phyloP scores from a whole-genome alignment of 2,888 invertebrate species.

The Maniola hyperantus region DNA sequence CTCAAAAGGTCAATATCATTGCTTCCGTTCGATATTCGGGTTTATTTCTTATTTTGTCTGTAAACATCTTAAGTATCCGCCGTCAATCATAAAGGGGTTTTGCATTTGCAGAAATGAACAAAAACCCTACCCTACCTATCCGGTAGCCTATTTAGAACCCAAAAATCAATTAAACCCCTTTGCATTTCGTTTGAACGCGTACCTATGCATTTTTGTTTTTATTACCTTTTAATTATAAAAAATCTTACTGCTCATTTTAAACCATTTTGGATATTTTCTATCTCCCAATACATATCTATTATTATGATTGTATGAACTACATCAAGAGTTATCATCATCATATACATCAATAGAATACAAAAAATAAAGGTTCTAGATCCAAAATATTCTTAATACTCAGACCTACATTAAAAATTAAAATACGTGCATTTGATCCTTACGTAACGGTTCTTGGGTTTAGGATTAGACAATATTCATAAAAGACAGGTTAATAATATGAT shows the following conservation, averaged over 20 bases:
- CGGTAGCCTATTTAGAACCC: conserved; percentile 35
- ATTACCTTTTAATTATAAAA: conserved; percentile 6
- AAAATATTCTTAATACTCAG: too few species aligned
- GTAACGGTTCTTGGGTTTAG: background rate
- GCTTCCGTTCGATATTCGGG: conserved; percentile 71
- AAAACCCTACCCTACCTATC: conserved; percentile 40
- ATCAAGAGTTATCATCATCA: too few species aligned
- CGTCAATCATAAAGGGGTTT: conserved; percentile 55
- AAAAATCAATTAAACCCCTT: conserved; percentile 36
- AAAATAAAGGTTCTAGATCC: too few species aligned
- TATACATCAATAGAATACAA: too few species aligned
- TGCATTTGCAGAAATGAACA: conserved; percentile 45
- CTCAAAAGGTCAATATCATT: conserved; percentile 72
- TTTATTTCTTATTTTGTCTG: conserved; percentile 66
- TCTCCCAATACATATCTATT: too few species aligned
- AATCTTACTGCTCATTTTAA: background rate
- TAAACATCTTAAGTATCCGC: conserved; percentile 63
- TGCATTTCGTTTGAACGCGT: conserved; percentile 21
- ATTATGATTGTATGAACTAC: too few species aligned
- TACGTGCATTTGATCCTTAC: too few species aligned
- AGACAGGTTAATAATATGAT: conserved; percentile 31
- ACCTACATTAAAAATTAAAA: too few species aligned
- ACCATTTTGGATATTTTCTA: too few species aligned
- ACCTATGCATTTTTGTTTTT: conserved; percentile 22
- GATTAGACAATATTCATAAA: conserved; percentile 14